Base-by-base conservation (phyloP, 1,140 invertebrate species). In the Nebria ingens region DNA sequence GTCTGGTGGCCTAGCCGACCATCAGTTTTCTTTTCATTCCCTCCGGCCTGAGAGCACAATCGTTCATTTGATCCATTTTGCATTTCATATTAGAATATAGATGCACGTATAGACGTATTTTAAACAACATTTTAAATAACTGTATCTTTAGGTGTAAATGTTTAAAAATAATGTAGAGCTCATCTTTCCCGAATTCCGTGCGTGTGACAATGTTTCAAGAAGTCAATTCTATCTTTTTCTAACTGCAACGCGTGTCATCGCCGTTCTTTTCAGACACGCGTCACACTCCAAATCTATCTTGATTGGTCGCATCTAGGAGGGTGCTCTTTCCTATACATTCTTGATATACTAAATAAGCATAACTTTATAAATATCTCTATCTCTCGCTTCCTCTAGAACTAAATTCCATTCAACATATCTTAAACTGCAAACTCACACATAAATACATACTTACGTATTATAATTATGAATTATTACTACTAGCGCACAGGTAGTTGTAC, bases 121-220 rank as follows among this genome's bases (percentile, higher is more conserved):
- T 45, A 45, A n/a, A n/a, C n/a, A n/a, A 45, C 40, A 45, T 45
- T 45, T 45, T 45, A 45, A n/a, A 45, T 45, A 45, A 45, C 40
- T 45, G 40, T 45, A 45, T 12, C 15, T 45, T 17, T 45, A 45
- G 40, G 15, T 45, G 17, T 45, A 45, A 45, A 45, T 45, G 40
- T 45, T 45, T 45, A 45, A 11, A 45, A 29, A 29, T 6, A 29
- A 45, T 17, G 17, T 6, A 6, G 40, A 34, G 25, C 25, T 45
- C 15, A 45, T 6, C 15, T 45, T 11, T 45, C 40, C 40, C 6
- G 15, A 45, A 45, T 11, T 45, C 40, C 9, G 40, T 45, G 40
- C 40, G 40, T 45, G 40, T 45, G 40, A 45, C 40, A 45, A 45
- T 45, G 40, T 45, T 17, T 45, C 15, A 11, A 29, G 15, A 45